A percentile compares a stretch with the other conserved stretches of the same genome.
These are phyloP conservation scores for Megalonaias nervosa DNA, from an alignment of 1,140 invertebrate species.

Conservation along the genomic window DNA sequence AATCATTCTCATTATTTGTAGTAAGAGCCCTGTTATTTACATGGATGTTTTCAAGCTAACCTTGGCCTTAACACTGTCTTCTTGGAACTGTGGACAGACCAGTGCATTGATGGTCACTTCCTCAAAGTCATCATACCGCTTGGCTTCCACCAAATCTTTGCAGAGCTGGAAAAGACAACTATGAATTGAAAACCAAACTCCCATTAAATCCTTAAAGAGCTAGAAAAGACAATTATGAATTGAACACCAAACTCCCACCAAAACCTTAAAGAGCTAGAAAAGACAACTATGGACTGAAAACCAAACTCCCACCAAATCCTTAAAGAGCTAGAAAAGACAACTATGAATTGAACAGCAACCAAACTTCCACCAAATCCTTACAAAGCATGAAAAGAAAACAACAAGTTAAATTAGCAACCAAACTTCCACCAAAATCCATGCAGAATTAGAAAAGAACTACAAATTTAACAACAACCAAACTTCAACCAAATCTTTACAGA, in stretches of 20 bases:
- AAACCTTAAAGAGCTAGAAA: too few species aligned
- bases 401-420: too few species aligned
- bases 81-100: conserved; percentile 21
- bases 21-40: too few species aligned
- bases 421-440: too few species aligned
- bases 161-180: conserved; percentile 17
- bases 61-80: background rate
- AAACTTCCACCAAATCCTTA: too few species aligned
- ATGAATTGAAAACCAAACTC: background rate
- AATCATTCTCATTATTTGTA: too few species aligned
- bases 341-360: too few species aligned
- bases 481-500: conserved; percentile 16
- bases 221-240: background rate
- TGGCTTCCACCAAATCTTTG: conserved; percentile 11
- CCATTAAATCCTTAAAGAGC: conserved; percentile 11
- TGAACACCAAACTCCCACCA: too few species aligned
- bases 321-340: background rate
- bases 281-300: background rate
- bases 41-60: too few species aligned
- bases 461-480: background rate
- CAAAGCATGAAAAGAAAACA: too few species aligned
- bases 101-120: conserved; percentile 23
- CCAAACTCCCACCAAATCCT: too few species aligned
- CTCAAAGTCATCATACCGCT: conserved; percentile 19
- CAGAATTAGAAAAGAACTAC: too few species aligned